Evolutionary conservation across 2,797 vertebrate genomes (phyloP), one percentile per base, ranked within the genome.

Genomic region (Toxotes lorentzi): DNA sequence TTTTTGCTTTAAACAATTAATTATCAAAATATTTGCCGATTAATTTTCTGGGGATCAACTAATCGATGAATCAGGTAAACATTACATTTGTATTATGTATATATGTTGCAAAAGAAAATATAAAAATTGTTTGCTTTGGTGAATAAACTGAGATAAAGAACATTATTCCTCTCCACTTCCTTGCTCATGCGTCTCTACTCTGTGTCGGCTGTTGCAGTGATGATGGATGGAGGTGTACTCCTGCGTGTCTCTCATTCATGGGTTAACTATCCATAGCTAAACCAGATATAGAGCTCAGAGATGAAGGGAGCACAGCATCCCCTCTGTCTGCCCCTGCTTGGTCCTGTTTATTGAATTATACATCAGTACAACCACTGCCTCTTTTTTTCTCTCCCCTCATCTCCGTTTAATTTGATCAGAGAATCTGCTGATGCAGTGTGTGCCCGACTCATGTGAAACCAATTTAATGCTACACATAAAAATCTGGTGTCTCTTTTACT

Each of bases 371-470:
- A 95, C 95, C 94, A 60, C 94, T 92, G 94, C 76, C 87, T 91
- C 82, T 92, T 88, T 88, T 30, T 82, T 86, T 79, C 77, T 83
- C 86, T 81, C 69, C 82, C 83, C 89, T 89, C 91, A 82, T 83
- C 71, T 89, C 81, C 53, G 86, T 87, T 94, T 96, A 97, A 97
- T 97, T 96, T 92, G 96, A 97, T 97, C 95, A 97, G 93, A 92
- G 93, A 93, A 96, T 96, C 95, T 95, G 95, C 95, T 96, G 95
- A 96, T 94, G 93, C 91, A 93, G 91, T 92, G 93, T 94, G 93
- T 92, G 92, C 88, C 95, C 91, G 84, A 83, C 95, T 97, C 97
- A 97, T 96, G 96, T 97, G 96, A 97, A 96, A 96, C 90, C 93
- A 96, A 97, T 97, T 97, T 97, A 84, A 84, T 86, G 91, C 86